Evolutionary conservation across 2,888 invertebrate species (phyloP), one percentile per base, ranked within the genome.

Genomic region (Keiferia lycopersicella): DNA sequence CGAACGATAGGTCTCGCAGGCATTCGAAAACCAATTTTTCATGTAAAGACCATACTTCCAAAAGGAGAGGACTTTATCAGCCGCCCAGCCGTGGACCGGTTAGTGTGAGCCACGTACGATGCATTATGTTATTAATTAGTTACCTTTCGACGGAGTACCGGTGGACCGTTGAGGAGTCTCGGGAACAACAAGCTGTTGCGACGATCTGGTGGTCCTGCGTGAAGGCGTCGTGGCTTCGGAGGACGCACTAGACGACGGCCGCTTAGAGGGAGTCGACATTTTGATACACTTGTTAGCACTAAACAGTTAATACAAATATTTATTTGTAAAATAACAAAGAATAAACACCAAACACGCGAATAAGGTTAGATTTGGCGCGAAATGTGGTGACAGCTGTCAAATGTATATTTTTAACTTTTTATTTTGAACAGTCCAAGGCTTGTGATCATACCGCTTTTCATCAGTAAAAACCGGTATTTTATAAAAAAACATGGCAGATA

Each of bases 111-210:
- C 10, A 10, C 34, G 34, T 34, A 34, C 8, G 34, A 34, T 34
- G 8, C n/a, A 8, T 34, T 8, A 4, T 7, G 34, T 45, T n/a
- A n/a, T 3, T 45, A 45, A 16, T 45, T 8, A 16, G 11, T 16
- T 77, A 87, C 92, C 82, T 79, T 90, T 83, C 2, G 88, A 83
- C 61, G 90, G 84, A 57, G 91, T 90, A 45, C 88, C 88, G 22
- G 87, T 76, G 34, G 92, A 86, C 58, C 87, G 81, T 69, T 91
- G 92, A 8, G 92, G 92, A 64, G 92, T 92, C 71, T 91, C 92
- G 0, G 91, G 92, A 41, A 92, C 88, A 64, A 91, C 84, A 65
- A 90, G 72, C 76, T 90, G 89, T 74, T 91, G 66, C 10, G 60
- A 89, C 8, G 92, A 91, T 10, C 87, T 82, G 61, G 87, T 80